Conservation (phyloP, 2,113 vertebrate species). For the Erinaceus europaeus region DNA sequence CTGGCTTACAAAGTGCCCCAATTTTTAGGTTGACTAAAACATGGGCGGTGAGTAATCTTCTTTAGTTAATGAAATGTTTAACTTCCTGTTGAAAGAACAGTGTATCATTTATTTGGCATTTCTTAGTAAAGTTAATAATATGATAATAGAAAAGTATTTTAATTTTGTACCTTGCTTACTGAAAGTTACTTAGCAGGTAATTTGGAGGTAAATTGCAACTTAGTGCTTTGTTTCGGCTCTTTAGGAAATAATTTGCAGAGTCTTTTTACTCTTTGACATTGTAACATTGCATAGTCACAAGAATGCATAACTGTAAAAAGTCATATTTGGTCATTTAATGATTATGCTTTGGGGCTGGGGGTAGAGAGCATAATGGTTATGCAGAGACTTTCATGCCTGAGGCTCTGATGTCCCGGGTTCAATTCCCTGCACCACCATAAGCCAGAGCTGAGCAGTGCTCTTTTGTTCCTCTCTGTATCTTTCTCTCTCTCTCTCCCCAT, state of each 20-base stretch:
- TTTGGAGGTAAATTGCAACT: neutral
- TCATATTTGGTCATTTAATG: conserved; percentile 45
- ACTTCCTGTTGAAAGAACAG: neutral
- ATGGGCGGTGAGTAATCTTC: conserved; percentile 93
- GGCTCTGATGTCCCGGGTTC: too few relatives aligned
- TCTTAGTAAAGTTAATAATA: neutral
- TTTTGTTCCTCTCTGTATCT: too few relatives aligned
- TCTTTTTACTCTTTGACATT: conserved; percentile 22
- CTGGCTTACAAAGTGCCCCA: conserved; percentile 95
- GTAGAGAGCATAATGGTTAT: neutral
- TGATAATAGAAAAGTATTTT: conserved; percentile 13
- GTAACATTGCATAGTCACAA: conserved; percentile 68
- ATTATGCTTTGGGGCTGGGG: conserved; percentile 32
- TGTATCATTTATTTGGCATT: neutral
- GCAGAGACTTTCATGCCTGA: too few relatives aligned
- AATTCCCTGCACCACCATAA: too few relatives aligned
- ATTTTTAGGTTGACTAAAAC: conserved; percentile 98
- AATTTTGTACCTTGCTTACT: neutral
- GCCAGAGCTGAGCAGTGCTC: too few relatives aligned
- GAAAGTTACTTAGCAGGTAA: conserved; percentile 29
- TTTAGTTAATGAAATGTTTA: neutral
- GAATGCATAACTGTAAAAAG: conserved; percentile 62
- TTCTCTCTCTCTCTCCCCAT: too few relatives aligned
- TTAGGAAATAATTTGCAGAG: conserved; percentile 14
- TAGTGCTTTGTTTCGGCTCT: neutral